Conservation (phyloP, 2,113 vertebrate species). For the Leuciscus idus region DNA sequence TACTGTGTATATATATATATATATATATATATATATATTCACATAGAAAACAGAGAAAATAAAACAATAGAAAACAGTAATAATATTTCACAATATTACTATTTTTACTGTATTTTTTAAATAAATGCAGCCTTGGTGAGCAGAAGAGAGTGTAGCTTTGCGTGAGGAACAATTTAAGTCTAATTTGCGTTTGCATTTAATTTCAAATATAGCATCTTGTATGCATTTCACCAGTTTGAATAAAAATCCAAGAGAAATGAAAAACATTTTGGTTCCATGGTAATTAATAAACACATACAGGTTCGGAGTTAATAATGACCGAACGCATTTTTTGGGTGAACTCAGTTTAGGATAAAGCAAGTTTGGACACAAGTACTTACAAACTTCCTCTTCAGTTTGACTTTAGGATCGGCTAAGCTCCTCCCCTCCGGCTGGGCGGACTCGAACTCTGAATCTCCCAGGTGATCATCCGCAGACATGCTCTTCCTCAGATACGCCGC, state of each 20-base stretch:
- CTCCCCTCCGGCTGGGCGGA: constrained; percentile 66
- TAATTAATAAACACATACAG: neutral
- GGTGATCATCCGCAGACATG: constrained; percentile 84
- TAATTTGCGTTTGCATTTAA: neutral
- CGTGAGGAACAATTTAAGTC: too few species aligned
- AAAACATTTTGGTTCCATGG: neutral
- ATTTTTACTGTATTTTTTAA: neutral
- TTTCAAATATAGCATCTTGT: neutral
- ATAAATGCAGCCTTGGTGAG: neutral
- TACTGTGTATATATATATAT: neutral
- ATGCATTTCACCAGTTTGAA: neutral
- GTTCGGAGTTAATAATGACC: neutral
- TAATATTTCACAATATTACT: neutral
- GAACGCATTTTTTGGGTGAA: neutral
- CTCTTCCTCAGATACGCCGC: constrained; percentile 89
- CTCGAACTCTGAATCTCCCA: constrained; percentile 75
- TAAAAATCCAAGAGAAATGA: neutral
- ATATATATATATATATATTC: neutral
- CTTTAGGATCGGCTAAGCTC: constrained; percentile 67
- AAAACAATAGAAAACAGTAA: neutral
- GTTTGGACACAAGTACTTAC: constrained; percentile 75
- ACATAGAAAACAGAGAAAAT: neutral
- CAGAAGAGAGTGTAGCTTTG: neutral
- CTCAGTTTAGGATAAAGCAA: neutral
- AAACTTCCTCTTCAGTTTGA: constrained; percentile 88